Conservation (phyloP, 1,140 invertebrate genomes). For the Cryptotermes secundus region DNA sequence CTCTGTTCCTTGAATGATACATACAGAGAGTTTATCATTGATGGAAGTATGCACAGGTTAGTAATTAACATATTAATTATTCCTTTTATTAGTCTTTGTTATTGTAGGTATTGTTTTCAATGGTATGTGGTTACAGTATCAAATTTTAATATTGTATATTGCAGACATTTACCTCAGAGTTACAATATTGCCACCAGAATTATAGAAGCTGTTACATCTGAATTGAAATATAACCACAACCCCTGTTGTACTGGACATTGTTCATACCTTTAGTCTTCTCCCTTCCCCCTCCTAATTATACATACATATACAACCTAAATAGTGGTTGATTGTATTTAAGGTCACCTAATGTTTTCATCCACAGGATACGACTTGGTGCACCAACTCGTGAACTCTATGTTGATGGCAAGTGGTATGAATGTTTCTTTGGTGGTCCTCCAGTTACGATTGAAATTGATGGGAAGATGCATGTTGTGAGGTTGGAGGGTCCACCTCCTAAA, state of each 20-base stretch:
- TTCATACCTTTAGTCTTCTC: neutral
- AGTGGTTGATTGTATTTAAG: slow-evolving; percentile 48
- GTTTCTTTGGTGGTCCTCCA: slow-evolving; percentile 87
- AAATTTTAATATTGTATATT: too few relatives aligned
- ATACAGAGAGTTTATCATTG: slow-evolving; percentile 70
- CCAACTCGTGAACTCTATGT: slow-evolving; percentile 90
- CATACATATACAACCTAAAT: neutral
- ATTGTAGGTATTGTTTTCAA: too few relatives aligned
- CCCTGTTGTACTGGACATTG: too few relatives aligned
- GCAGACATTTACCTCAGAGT: too few relatives aligned
- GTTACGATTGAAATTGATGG: slow-evolving; percentile 81
- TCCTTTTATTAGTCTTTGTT: too few relatives aligned
- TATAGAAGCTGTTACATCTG: too few relatives aligned
- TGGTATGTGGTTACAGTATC: too few relatives aligned
- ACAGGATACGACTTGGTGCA: slow-evolving; percentile 81
- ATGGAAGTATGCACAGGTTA: slow-evolving; percentile 64
- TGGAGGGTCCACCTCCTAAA: slow-evolving; percentile 86
- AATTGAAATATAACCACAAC: too few relatives aligned
- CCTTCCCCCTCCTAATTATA: neutral
- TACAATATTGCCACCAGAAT: too few relatives aligned
- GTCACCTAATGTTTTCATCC: slow-evolving; percentile 40
- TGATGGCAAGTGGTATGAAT: slow-evolving; percentile 82
- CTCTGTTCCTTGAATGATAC: slow-evolving; percentile 67
- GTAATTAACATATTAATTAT: neutral
- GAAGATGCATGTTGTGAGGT: slow-evolving; percentile 68